A percentile compares a stretch with the other conserved stretches of the same genome.
These are phyloP conservation scores for Platygyra sinensis DNA, from an alignment of 64 coral and sea anemone genomes.

Conservation along the genomic window DNA sequence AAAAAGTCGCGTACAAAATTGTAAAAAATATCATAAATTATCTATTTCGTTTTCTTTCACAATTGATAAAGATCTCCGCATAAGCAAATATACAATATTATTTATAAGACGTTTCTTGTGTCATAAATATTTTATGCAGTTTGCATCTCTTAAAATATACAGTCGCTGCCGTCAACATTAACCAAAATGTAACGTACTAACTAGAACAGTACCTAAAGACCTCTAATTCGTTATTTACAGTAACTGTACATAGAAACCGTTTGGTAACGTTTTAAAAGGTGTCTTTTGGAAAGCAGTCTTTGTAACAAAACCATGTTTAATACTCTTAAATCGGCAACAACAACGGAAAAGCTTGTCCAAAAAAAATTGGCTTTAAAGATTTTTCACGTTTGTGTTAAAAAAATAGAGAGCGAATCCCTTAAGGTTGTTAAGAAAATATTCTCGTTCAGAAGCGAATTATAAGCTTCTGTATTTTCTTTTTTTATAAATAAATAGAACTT, in stretches of 20 bases:
- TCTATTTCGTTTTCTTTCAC: constrained; percentile 48
- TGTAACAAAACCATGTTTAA: constrained; percentile 9
- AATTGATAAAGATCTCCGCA: constrained; percentile 58
- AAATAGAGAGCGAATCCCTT: not conserved
- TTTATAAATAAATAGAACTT: constrained; percentile 44
- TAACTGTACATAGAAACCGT: constrained; percentile 26
- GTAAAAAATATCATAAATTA: constrained; percentile 56
- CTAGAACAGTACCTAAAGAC: constrained; percentile 15
- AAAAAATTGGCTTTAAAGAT: not conserved
- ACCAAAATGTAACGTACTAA: constrained; percentile 28
- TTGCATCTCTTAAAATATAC: constrained; percentile 45
- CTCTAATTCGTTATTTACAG: constrained; percentile 32
- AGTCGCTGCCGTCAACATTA: constrained; percentile 24
- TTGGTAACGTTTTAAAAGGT: not conserved
- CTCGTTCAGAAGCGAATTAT: constrained; percentile 26
- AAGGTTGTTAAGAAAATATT: not conserved
- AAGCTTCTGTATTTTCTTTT: constrained; percentile 4
- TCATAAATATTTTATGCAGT: constrained; percentile 58
- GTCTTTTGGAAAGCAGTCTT: constrained; percentile 5
- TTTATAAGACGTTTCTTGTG: constrained; percentile 46
- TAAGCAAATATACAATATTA: constrained; percentile 60
- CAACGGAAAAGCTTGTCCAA: not conserved
- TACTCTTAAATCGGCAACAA: not conserved
- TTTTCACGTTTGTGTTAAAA: not conserved
- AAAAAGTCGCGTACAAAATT: constrained; percentile 38